Percentiles rank a stretch among this genome's conserved stretches.
These are phyloP conservation scores for Ormyrus labotus DNA, from an alignment of 2,888 invertebrate genomes.

Conservation along the genomic window DNA sequence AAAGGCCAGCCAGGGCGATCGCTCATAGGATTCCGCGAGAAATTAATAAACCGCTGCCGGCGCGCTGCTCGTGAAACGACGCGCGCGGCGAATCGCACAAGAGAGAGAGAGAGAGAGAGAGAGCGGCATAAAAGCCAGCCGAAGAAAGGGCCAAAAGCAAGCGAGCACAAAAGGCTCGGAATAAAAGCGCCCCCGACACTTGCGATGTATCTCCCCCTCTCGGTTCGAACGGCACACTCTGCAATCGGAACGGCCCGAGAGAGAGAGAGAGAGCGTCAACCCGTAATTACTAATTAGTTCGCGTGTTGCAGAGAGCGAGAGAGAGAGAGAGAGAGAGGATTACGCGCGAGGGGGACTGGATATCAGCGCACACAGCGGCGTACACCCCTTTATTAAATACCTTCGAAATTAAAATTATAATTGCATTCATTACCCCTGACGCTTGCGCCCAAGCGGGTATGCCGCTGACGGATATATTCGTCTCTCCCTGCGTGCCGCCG, in stretches of 20 bases:
- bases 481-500: no score
- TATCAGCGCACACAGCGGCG: conserved; percentile 40
- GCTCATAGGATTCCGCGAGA: conserved; percentile 25
- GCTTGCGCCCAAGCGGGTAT: conserved; percentile 51
- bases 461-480: conserved; percentile 16
- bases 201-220: conserved; percentile 31
- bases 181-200: conserved; percentile 37
- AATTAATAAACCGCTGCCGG: conserved; percentile 34
- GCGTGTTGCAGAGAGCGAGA: conserved; percentile 58
- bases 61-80: not conserved
- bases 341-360: conserved; percentile 22
- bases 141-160: conserved; percentile 14
- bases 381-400: conserved; percentile 74
- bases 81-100: not conserved
- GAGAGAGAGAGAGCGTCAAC: conserved; percentile 62
- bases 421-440: conserved; percentile 72
- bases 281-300: conserved; percentile 74
- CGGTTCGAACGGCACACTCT: conserved; percentile 54
- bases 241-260: conserved; percentile 61
- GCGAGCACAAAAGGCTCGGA: conserved; percentile 26
- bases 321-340: conserved; percentile 47
- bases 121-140: not conserved
- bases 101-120: not conserved
- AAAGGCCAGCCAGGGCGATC: not conserved
- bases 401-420: conserved; percentile 76